Evolutionary conservation across 2,113 vertebrate genomes (phyloP).

Genomic region (Heptranchias perlo): DNA sequence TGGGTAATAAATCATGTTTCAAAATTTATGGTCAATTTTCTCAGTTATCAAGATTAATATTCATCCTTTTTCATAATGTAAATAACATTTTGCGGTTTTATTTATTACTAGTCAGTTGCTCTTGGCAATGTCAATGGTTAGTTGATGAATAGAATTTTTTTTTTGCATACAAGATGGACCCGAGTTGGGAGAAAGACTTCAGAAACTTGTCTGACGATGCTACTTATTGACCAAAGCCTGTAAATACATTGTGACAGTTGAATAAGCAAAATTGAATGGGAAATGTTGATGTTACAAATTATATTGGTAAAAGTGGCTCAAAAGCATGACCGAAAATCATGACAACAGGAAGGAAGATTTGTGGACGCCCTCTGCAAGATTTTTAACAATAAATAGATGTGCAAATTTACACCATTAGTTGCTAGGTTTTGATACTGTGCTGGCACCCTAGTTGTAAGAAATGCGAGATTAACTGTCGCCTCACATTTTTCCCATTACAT

Average conservation of each 20-base stretch:
- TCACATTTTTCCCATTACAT: not conserved
- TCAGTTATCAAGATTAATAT: not conserved
- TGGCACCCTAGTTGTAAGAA: not conserved
- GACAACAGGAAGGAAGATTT: not conserved
- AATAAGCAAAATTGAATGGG: not conserved
- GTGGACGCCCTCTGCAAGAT: too few relatives aligned
- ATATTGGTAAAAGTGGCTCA: not conserved
- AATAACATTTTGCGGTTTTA: not conserved
- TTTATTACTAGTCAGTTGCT: not conserved
- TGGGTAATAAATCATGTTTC: not conserved
- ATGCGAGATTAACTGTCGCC: not conserved
- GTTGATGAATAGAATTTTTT: not conserved
- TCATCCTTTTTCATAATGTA: not conserved
- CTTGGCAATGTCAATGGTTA: not conserved
- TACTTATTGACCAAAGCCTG: not conserved
- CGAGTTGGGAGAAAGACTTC: not conserved
- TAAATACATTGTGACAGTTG: not conserved
- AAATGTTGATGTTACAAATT: not conserved
- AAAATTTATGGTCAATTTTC: not conserved
- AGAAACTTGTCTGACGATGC: not conserved
- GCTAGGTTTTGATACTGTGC: not conserved
- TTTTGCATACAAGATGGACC: not conserved
- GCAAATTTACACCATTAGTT: not conserved
- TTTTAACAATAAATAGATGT: not conserved
- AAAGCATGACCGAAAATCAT: not conserved